A percentile compares a stretch with the other conserved stretches of the same genome.
Conservation (phyloP, 2,888 invertebrate species). For the Entomobrya multifasciata region DNA sequence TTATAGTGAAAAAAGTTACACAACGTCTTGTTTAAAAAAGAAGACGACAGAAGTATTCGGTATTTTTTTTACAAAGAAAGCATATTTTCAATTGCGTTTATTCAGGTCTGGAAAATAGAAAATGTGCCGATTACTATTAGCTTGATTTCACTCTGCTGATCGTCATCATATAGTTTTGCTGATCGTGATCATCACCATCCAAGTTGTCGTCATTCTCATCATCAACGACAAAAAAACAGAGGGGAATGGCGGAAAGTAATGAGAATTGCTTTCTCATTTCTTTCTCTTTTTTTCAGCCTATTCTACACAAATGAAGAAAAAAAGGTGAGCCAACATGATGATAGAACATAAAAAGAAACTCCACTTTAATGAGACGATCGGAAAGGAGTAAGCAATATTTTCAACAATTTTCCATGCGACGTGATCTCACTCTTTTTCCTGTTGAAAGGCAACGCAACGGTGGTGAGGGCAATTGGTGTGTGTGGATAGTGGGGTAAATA, state of each 20-base stretch:
- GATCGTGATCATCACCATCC: slow-evolving; percentile 29
- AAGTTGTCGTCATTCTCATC: slow-evolving; percentile 5
- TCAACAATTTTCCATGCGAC: slow-evolving; percentile 37
- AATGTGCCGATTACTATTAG: slow-evolving; percentile 59
- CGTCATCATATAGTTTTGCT: no score
- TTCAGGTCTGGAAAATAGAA: slow-evolving; percentile 4
- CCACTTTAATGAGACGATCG: slow-evolving; percentile 59
- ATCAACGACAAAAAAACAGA: neutral
- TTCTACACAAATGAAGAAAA: slow-evolving; percentile 10
- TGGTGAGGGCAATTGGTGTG: no score
- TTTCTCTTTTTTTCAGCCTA: neutral
- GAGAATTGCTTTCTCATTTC: neutral
- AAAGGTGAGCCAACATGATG: slow-evolving; percentile 5
- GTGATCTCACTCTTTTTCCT: slow-evolving; percentile 41
- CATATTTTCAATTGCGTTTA: slow-evolving; percentile 8
- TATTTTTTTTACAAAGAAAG: neutral
- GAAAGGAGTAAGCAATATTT: slow-evolving; percentile 64
- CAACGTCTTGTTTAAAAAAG: neutral
- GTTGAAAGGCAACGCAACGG: neutral
- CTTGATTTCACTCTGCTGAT: slow-evolving; percentile 61
- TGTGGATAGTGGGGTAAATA: neutral
- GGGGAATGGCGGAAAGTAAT: neutral
- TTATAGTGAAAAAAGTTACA: neutral
- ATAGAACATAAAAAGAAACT: slow-evolving; percentile 7
- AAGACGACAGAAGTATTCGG: neutral